Evolutionary conservation across 2,797 vertebrate genomes (phyloP).

Genomic region (Bucorvus abyssinicus): DNA sequence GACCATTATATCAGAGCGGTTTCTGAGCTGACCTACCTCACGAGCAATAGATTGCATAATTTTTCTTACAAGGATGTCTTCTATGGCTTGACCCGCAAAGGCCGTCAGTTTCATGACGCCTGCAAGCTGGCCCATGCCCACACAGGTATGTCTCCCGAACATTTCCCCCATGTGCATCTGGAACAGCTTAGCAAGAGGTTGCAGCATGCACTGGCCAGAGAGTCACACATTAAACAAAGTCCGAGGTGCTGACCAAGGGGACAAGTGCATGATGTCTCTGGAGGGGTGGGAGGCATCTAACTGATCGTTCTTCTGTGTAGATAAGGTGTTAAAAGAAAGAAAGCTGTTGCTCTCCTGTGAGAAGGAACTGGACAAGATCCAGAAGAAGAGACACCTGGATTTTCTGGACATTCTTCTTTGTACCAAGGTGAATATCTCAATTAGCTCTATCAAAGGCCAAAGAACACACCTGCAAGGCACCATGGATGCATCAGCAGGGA

Average conservation of each 20-base stretch:
- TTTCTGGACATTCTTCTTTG: slow-evolving; percentile 89
- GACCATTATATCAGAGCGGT: slow-evolving; percentile 81
- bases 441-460: background rate
- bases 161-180: background rate
- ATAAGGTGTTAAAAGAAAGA: slow-evolving; percentile 81
- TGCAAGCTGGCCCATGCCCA: slow-evolving; percentile 75
- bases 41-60: slow-evolving; percentile 58
- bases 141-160: slow-evolving; percentile 75
- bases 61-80: slow-evolving; percentile 80
- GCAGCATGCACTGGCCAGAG: background rate
- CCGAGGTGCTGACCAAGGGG: fast-evolving
- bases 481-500: background rate
- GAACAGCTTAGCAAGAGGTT: background rate
- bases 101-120: slow-evolving; percentile 73
- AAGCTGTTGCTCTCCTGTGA: slow-evolving; percentile 75
- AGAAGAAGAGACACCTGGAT: slow-evolving; percentile 80
- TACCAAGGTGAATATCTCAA: slow-evolving; percentile 78
- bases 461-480: background rate
- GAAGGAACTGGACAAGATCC: slow-evolving; percentile 67
- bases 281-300: background rate
- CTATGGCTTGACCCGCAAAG: slow-evolving; percentile 79
- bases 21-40: slow-evolving; percentile 76
- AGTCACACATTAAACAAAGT: background rate
- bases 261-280: background rate
- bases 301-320: slow-evolving; percentile 58